Evolutionary conservation across 2,888 invertebrate species (phyloP).

Genomic region (Aphodius sticticus): DNA sequence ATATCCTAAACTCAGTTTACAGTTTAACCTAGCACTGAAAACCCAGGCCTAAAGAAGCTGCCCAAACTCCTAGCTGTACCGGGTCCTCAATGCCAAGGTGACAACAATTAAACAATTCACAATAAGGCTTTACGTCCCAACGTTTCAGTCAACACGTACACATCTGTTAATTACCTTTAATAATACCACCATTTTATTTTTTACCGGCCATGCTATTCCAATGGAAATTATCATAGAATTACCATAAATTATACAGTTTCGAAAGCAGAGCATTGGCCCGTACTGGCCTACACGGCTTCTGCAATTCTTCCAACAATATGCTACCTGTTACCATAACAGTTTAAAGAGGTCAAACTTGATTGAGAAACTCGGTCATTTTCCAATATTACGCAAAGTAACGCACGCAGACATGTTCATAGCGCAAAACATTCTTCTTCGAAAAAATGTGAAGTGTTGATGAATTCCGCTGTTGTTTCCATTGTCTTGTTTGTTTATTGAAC

Average conservation of each 20-base stretch:
- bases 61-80: too few species aligned
- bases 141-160: neutral
- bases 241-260: neutral
- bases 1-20: too few species aligned
- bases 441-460: neutral
- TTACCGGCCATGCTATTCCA: neutral
- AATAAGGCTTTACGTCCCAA: neutral
- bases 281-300: neutral
- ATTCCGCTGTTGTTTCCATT: neutral
- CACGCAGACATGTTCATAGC: neutral
- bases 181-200: neutral
- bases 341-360: neutral
- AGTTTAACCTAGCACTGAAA: too few species aligned
- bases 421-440: neutral
- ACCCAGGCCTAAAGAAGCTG: too few species aligned
- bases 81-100: neutral
- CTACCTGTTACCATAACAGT: neutral
- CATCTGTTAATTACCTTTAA: neutral
- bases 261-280: neutral
- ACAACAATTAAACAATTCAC: neutral
- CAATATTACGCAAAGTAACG: neutral
- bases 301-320: neutral
- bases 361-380: constrained; percentile 4
- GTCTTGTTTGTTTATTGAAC: neutral
- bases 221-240: neutral